These are phyloP conservation scores for Solen grandis DNA, from an alignment of 1,140 invertebrate species.

Conservation along the genomic window DNA sequence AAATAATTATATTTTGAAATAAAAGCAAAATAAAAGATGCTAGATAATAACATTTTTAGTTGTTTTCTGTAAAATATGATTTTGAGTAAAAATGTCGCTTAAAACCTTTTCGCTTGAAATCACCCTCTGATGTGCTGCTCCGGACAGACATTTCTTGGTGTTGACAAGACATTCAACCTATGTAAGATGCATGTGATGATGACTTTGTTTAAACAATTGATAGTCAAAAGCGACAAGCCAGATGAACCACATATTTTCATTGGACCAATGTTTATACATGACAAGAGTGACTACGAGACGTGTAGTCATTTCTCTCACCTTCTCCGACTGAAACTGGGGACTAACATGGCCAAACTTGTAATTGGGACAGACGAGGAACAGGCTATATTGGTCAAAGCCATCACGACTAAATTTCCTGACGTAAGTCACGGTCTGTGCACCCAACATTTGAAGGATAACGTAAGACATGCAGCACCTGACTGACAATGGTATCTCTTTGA, in stretches of 20 bases:
- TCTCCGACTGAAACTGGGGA: not conserved
- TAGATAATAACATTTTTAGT: too few relatives aligned
- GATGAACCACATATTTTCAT: constrained; percentile 11
- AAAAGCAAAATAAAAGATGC: too few relatives aligned
- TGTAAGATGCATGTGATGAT: constrained; percentile 46
- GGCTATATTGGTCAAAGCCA: not conserved
- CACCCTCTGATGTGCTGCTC: constrained; percentile 17
- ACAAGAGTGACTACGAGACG: constrained; percentile 35
- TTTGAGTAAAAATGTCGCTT: too few relatives aligned
- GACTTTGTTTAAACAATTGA: constrained; percentile 17
- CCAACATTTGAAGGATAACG: too few relatives aligned
- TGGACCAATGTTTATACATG: constrained; percentile 20
- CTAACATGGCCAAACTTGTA: not conserved
- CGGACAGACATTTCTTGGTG: constrained; percentile 17
- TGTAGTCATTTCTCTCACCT: constrained; percentile 29
- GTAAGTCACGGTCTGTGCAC: too few relatives aligned
- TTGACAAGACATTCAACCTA: constrained; percentile 45
- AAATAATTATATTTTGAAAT: too few relatives aligned
- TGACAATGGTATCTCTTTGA: too few relatives aligned
- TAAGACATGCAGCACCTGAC: too few relatives aligned
- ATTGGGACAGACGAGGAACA: too few relatives aligned
- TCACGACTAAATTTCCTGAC: not conserved
- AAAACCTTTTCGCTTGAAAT: too few relatives aligned
- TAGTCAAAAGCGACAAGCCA: not conserved
- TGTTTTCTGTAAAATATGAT: too few relatives aligned